Evolutionary conservation across 2,797 vertebrate species (phyloP), one percentile per base, ranked within the genome.

Genomic region (Spheniscus humboldti): DNA sequence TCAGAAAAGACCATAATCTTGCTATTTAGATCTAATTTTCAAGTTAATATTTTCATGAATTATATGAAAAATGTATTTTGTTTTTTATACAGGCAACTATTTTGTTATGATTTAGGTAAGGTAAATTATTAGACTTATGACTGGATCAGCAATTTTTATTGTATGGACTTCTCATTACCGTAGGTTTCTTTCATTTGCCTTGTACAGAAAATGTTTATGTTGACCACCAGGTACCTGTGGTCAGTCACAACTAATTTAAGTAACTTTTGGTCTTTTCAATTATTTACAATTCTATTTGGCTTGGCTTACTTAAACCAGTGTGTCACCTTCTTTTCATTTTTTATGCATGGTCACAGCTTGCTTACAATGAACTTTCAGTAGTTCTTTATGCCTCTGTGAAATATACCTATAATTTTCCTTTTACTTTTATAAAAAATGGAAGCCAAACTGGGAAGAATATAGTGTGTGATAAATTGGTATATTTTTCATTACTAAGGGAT

Each of bases 401-500:
- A 97, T 55, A 96, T 37, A 75, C 31, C 64, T 92, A 78, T 55
- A 86, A 88, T 94, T 97, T 94, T 96, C 23, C 66, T 93, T 95
- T 76, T 94, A 79, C 23, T 94, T 96, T 95, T 94, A 37, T 84
- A 94, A 94, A 96, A 92, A 97, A 83, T 84, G 35, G 18, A 97
- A 97, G 60, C 79, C 90, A 97, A 97, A 96, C 59, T 76, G 59
- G 59, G 71, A 97, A 95, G 37, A 97, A 95, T 90, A 96, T 66
- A 92, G 48, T 79, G 8, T 94, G 75, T 94, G 63, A 97, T 96
- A 97, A 97, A 95, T 95, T 96, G 76, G 55, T 96, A 56, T 95
- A 94, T 93, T 97, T 98, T 97, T 97, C 81, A 92, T 97, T 97
- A 95, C 69, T 94, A 82, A 91, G 91, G 59, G 92, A 95, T 19